Evolutionary conservation across 1,140 invertebrate species (phyloP), one percentile per base, ranked within the genome.

Genomic region (Calephelis virginiensis): DNA sequence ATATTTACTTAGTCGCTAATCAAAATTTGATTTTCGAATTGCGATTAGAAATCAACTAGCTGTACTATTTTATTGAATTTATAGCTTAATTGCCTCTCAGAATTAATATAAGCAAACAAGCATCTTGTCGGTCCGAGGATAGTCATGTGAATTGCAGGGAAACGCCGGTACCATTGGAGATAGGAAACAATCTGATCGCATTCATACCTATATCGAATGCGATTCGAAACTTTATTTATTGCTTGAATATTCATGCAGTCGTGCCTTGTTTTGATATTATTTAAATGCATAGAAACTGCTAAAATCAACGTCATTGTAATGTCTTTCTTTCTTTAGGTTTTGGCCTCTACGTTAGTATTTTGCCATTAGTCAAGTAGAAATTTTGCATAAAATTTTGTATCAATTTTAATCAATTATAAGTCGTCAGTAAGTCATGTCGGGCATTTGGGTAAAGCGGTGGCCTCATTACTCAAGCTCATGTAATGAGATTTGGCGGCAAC

Each of bases 131-230:
- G 53, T 40, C 43, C 14, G 40, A 6, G 37, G 59, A 66, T 56
- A 59, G 64, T 37, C 64, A 46, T 66, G 46, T 66, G 64, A 66
- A 66, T 66, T 56, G 53, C 53, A 50, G 40, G 53, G 10, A 47
- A 17, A 47, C 17, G 14, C 48, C 37, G 8, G 53, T 38, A 37
- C 53, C 64, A 66, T 60, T 46, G 64, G 46, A 28, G 59, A 59
- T 60, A 46, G 64, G 43, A 14, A 56, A 45, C 43, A 47, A 66
- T 66, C 64, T 66, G 64, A 66, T 66, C 64, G 59, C 50, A 66
- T 66, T 66, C 64, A 66, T 40, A 38, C 46, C 38, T 45, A 45
- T 56, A 64, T 63, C 61, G 61, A 63, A 63, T 63, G 28, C 46
- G 28, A 10, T 56, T 56, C 11, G 8, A 9, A 9, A 56, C 50